Base-by-base conservation (phyloP, 2,113 vertebrate genomes). In the Chrysemys picta region DNA sequence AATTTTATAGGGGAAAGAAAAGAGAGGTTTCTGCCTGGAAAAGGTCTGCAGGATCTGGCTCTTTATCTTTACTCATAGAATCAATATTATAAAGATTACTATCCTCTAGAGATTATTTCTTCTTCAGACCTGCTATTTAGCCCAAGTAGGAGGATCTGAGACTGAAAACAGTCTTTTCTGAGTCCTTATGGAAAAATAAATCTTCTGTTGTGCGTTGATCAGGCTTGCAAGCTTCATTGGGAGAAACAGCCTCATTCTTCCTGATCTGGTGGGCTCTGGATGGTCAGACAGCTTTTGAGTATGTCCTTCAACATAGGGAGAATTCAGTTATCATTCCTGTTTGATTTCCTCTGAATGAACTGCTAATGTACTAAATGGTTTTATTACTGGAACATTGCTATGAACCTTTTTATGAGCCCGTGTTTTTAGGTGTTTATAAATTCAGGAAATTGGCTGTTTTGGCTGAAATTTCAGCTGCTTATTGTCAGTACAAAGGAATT, bases 31-130 rank as follows among this genome's bases (percentile, higher is more conserved):
- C 83, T 80, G 19, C n/a, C 31, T 49, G 84, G 72, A 84, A 62
- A n/a, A 85, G 8, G 10, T 6, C 31, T 49, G 14, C 47, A 53
- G 52, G n/a, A 27, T n/a, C 31, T 0, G 0, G 6, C 56, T 69
- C 10, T 79, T 56, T 35, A 13, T 47, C 21, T 83, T 25, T 80
- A 22, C 9, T 17, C 78, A 0, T 22, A 84, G 38, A 78, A 29
- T 22, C 0, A 0, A 1, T 38, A 11, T 22, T 19, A 5, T 16
- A 54, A 65, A 38, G 12, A 22, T 56, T 85, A 6, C 10, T 91
- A 35, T 19, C 1, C 1, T 5, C 9, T 72, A 9, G 1, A 38
- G n/a, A 25, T 54, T 87, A 31, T 45, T 95, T 91, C 42, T 94
- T 25, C 94, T 91, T 54, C 42, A 89, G 38, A 35, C 65, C 29